These are phyloP conservation scores for Drosophila burlai DNA, from an alignment of 1,140 invertebrate species.

Conservation along the genomic window DNA sequence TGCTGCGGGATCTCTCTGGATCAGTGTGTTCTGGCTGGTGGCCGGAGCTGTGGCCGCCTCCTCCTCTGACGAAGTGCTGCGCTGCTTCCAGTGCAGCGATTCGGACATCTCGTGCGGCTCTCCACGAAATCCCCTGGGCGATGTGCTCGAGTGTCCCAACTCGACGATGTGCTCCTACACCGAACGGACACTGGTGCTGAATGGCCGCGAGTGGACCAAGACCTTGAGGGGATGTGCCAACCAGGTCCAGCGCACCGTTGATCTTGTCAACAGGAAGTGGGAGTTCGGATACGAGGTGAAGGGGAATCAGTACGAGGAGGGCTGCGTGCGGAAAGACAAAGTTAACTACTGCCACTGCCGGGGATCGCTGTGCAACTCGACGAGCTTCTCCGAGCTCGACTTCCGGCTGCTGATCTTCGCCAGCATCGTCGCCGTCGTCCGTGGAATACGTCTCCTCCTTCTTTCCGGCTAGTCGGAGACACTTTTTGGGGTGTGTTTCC, in stretches of 20 bases:
- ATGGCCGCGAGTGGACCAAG: conserved; percentile 16
- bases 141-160: conserved; percentile 27
- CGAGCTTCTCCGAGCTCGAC: neutral
- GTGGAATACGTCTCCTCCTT: conserved; percentile 1
- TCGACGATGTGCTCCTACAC: conserved; percentile 54
- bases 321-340: conserved; percentile 11
- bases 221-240: conserved; percentile 36
- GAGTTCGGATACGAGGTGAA: neutral
- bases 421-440: neutral
- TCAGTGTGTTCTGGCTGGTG: conserved; percentile 9
- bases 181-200: neutral
- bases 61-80: neutral
- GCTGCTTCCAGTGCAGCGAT: conserved; percentile 41
- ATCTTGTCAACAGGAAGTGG: neutral
- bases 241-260: conserved; percentile 1
- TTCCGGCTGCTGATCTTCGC: conserved; percentile 23
- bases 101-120: conserved; percentile 20
- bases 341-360: conserved; percentile 40
- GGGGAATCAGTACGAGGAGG: conserved; percentile 29
- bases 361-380: conserved; percentile 50
- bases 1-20: neutral
- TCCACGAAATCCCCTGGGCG: conserved; percentile 1
- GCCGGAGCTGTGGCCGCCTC: neutral
- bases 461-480: conserved; percentile 30
- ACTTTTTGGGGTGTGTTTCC: conserved; percentile 39